Evolutionary conservation across 2,797 vertebrate genomes (phyloP).

Genomic region (Enteromius afrohamiltoni): DNA sequence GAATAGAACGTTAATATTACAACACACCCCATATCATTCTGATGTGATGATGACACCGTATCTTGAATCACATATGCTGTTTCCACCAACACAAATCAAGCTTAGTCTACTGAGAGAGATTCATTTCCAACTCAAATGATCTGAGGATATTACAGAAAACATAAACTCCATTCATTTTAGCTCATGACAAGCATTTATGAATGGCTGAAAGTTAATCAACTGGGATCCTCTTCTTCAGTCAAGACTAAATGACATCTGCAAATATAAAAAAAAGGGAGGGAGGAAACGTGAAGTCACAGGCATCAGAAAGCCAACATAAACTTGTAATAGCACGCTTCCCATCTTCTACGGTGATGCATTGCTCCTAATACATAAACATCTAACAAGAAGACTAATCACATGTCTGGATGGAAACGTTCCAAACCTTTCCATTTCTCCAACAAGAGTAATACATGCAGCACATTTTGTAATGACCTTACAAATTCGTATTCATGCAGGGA

Average conservation of each 20-base stretch:
- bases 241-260: constrained; percentile 4
- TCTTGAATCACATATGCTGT: constrained; percentile 26
- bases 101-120: not conserved
- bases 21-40: constrained; percentile 14
- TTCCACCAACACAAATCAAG: not conserved
- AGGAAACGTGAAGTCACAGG: not conserved
- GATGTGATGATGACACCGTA: not conserved
- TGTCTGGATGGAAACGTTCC: not conserved
- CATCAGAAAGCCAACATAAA: constrained; percentile 8
- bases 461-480: constrained; percentile 20
- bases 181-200: not conserved
- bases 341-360: constrained; percentile 9
- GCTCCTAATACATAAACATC: not conserved
- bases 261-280: not conserved
- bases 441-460: not conserved
- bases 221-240: not conserved
- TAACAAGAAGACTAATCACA: not conserved
- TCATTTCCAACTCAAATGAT: not conserved
- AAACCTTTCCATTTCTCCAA: constrained; percentile 1
- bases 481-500: constrained; percentile 27
- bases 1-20: constrained; percentile 17
- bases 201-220: not conserved
- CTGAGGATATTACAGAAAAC: not conserved
- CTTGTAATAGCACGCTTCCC: not conserved
- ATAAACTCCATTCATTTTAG: not conserved